Percentiles rank a stretch among this genome's conserved stretches.
These are phyloP conservation scores for Acrocephalus kingi DNA, from an alignment of 2,113 vertebrate genomes.

Conservation along the genomic window DNA sequence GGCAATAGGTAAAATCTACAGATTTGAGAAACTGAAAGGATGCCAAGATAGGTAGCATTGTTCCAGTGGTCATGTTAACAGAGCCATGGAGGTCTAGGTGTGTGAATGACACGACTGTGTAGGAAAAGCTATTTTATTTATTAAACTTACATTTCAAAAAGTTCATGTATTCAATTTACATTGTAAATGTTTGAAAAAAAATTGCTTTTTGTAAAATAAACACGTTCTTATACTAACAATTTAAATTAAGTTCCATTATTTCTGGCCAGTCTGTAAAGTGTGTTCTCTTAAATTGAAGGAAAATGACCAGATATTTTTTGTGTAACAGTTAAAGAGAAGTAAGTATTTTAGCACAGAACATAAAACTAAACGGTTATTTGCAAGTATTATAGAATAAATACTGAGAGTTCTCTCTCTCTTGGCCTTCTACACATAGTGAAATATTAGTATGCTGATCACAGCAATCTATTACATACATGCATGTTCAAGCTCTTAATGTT, in stretches of 20 bases:
- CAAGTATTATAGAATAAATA: neutral
- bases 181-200: neutral
- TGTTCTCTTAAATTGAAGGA: neutral
- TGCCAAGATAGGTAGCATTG: neutral
- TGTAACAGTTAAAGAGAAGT: neutral
- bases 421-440: neutral
- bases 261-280: neutral
- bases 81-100: accelerated
- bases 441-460: neutral
- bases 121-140: neutral
- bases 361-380: neutral
- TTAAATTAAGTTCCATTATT: neutral
- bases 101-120: neutral
- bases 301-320: neutral
- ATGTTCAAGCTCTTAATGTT: neutral
- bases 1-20: neutral
- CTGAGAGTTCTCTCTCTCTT: neutral
- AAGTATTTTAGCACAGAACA: neutral
- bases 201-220: neutral
- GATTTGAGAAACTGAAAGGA: neutral
- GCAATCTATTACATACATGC: neutral
- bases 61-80: accelerated
- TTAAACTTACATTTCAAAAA: neutral
- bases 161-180: neutral
- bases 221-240: neutral